Conservation (phyloP, 2,797 vertebrate species). For the Sebastes oblongus region DNA sequence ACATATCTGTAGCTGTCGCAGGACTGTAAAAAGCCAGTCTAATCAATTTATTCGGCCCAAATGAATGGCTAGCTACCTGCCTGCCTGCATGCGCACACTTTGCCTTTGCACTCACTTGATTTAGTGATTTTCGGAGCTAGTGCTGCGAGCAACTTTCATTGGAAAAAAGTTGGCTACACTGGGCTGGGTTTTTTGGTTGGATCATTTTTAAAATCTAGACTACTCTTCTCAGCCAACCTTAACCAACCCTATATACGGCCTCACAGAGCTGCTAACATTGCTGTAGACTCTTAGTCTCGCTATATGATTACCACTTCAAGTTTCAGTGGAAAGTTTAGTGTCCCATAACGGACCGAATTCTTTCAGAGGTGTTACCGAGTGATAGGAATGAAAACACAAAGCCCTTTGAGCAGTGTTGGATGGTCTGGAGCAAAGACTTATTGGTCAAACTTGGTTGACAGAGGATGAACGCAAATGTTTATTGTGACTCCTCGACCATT, state of each 20-base stretch:
- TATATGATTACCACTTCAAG: not conserved
- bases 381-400: not conserved
- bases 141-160: no score
- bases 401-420: not conserved
- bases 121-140: no score
- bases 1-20: no score
- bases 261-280: not conserved
- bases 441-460: not conserved
- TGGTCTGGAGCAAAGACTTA: not conserved
- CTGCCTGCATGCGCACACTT: no score
- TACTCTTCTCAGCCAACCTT: no score
- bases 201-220: no score
- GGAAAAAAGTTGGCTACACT: no score
- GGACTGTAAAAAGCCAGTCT: no score
- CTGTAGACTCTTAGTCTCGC: not conserved
- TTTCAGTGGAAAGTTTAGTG: not conserved
- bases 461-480: not conserved
- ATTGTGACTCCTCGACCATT: not conserved
- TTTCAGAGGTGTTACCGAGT: not conserved
- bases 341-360: not conserved
- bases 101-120: no score
- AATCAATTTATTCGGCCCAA: no score
- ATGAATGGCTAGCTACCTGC: no score
- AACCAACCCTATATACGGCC: not conserved
- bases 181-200: no score